A percentile compares a stretch with the other conserved stretches of the same genome.
phyloP scores from a whole-genome alignment of 2,888 invertebrate genomes.

The Strigamia transsilvanica region DNA sequence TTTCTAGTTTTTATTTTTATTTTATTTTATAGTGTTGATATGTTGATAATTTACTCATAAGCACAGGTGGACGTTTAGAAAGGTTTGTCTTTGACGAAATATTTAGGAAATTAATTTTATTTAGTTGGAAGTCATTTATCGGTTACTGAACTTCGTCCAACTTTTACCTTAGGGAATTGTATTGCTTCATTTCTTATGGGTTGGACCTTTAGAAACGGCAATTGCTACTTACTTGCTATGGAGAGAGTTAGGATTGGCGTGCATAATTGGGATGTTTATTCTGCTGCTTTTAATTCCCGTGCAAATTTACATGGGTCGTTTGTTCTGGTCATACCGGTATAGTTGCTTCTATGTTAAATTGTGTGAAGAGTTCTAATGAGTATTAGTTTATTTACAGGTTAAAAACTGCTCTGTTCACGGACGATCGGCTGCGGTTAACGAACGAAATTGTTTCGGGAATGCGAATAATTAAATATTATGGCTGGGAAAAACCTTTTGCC shows the following conservation, averaged over 20 bases:
- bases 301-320: slow-evolving; percentile 69
- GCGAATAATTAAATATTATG: slow-evolving; percentile 96
- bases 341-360: neutral
- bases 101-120: neutral
- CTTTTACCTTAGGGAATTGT: slow-evolving; percentile 73
- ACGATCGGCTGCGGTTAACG: slow-evolving; percentile 90
- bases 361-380: neutral
- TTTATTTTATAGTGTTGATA: slow-evolving; percentile 9
- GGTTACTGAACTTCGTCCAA: neutral
- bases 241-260: slow-evolving; percentile 74
- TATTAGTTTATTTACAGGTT: slow-evolving; percentile 67
- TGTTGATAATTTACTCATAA: slow-evolving; percentile 22
- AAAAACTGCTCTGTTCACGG: slow-evolving; percentile 84
- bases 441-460: slow-evolving; percentile 93
- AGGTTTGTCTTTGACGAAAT: slow-evolving; percentile 6
- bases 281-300: slow-evolving; percentile 83
- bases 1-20: slow-evolving; percentile 30
- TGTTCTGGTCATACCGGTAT: slow-evolving; percentile 48
- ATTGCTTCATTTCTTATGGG: slow-evolving; percentile 90
- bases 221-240: slow-evolving; percentile 84
- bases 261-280: slow-evolving; percentile 79
- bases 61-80: neutral
- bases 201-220: slow-evolving; percentile 83
- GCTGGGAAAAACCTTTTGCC: slow-evolving; percentile 91
- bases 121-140: neutral